Evolutionary conservation across 1,140 invertebrate genomes (phyloP).

Genomic region (Drosophila melanica): DNA sequence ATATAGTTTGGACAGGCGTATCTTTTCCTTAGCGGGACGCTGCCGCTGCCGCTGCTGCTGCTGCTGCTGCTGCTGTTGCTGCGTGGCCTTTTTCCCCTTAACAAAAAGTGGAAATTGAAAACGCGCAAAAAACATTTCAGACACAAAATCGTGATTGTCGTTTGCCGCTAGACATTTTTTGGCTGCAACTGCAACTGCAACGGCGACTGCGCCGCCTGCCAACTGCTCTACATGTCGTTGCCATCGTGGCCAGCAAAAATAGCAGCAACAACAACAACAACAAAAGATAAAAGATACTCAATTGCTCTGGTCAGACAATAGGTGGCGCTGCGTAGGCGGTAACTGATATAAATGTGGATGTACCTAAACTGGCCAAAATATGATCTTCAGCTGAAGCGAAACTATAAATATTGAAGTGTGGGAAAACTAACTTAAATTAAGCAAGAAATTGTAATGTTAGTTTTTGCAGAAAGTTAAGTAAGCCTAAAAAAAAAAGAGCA

Average conservation of each 20-base stretch:
- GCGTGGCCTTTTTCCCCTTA: constrained; percentile 63
- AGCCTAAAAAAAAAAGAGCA: too few species aligned
- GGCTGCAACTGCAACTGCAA: constrained; percentile 16
- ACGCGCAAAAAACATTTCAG: constrained; percentile 77
- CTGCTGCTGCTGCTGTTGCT: constrained; percentile 14
- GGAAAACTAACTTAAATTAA: too few species aligned
- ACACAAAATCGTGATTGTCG: constrained; percentile 81
- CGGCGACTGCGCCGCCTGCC: background rate
- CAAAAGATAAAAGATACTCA: constrained; percentile 34
- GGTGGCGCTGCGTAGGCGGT: constrained; percentile 29
- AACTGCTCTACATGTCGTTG: constrained; percentile 20
- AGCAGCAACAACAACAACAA: background rate
- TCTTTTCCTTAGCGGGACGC: constrained; percentile 29
- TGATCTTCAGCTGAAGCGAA: too few species aligned
- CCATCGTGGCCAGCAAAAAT: background rate
- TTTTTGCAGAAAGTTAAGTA: too few species aligned
- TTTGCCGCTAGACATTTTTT: constrained; percentile 75
- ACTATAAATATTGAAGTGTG: too few species aligned
- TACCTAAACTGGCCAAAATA: too few species aligned
- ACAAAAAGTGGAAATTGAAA: constrained; percentile 71
- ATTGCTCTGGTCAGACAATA: constrained; percentile 14
- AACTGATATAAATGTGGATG: constrained; percentile 19
- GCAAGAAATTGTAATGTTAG: too few species aligned
- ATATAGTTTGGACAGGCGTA: constrained; percentile 44
- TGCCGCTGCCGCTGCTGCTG: constrained; percentile 16